A percentile compares a stretch with the other conserved stretches of the same genome.
Conservation (phyloP, 2,888 invertebrate genomes). For the Drosophila nr. perissopoda region DNA sequence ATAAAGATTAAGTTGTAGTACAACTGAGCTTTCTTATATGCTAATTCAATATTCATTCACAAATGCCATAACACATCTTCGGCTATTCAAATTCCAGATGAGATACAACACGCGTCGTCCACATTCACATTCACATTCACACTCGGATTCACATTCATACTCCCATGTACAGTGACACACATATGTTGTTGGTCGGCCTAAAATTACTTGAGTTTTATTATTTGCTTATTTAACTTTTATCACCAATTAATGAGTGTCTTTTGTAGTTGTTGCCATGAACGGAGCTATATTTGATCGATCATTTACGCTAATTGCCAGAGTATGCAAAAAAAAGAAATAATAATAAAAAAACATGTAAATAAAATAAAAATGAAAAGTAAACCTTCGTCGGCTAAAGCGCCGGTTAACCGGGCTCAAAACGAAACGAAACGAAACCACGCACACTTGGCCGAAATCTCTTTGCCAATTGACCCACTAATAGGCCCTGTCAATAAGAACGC, state of each 20-base stretch:
- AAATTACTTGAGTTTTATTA: constrained; percentile 70
- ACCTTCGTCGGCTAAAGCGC: constrained; percentile 10
- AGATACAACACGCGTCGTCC: constrained; percentile 1
- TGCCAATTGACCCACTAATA: constrained; percentile 78
- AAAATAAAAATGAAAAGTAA: constrained; percentile 56
- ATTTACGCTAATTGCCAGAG: constrained; percentile 73
- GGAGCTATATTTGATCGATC: constrained; percentile 63
- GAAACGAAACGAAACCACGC: constrained; percentile 14
- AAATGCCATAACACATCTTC: constrained; percentile 2
- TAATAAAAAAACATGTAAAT: constrained; percentile 34
- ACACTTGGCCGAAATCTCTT: constrained; percentile 59
- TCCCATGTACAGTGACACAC: constrained; percentile 26
- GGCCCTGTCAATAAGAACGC: constrained; percentile 71
- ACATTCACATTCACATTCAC: neutral
- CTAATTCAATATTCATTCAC: constrained; percentile 42
- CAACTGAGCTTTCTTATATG: constrained; percentile 7
- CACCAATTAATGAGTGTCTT: constrained; percentile 66
- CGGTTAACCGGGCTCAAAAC: constrained; percentile 12
- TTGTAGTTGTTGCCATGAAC: constrained; percentile 42
- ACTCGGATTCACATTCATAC: neutral
- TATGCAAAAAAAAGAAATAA: constrained; percentile 54
- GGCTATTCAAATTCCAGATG: constrained; percentile 12
- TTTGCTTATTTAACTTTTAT: constrained; percentile 82
- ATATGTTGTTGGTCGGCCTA: constrained; percentile 39
- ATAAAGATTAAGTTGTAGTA: constrained; percentile 2